These are phyloP conservation scores for Hydrotaea cyrtoneurina DNA, from an alignment of 2,888 invertebrate species.

Conservation along the genomic window DNA sequence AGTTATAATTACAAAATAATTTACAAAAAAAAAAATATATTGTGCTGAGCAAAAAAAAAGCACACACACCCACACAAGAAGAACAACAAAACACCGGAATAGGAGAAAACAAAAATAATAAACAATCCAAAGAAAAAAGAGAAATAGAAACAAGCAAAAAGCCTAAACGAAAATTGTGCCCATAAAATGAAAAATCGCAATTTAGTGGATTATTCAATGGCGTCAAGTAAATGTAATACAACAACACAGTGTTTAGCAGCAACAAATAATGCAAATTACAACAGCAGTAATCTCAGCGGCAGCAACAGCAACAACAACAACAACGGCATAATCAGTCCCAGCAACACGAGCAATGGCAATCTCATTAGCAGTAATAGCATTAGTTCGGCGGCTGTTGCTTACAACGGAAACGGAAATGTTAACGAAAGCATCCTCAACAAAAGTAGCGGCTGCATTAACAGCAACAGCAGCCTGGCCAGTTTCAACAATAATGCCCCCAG, in stretches of 20 bases:
- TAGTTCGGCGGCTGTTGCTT: slow-evolving; percentile 49
- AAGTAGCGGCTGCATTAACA: slow-evolving; percentile 69
- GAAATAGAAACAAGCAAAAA: slow-evolving; percentile 21
- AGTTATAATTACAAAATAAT: slow-evolving; percentile 22
- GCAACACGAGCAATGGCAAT: slow-evolving; percentile 49
- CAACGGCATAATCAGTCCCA: slow-evolving; percentile 28
- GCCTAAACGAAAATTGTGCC: slow-evolving; percentile 21
- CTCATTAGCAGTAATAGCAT: slow-evolving; percentile 64
- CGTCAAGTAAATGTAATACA: slow-evolving; percentile 61
- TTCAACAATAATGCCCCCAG: slow-evolving; percentile 33
- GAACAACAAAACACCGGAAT: not conserved
- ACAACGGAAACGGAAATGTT: slow-evolving; percentile 76
- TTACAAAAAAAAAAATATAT: slow-evolving; percentile 25
- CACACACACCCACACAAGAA: not conserved
- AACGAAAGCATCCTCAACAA: slow-evolving; percentile 70
- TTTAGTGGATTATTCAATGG: slow-evolving; percentile 74
- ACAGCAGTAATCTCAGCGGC: slow-evolving; percentile 49
- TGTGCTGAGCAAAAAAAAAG: slow-evolving; percentile 28
- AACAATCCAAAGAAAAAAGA: not conserved
- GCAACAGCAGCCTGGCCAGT: slow-evolving; percentile 56
- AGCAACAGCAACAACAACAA: slow-evolving; percentile 50
- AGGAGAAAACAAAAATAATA: not conserved
- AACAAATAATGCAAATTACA: slow-evolving; percentile 63
- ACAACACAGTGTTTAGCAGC: slow-evolving; percentile 59
- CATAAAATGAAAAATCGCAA: slow-evolving; percentile 76